Evolutionary conservation across 2,113 vertebrate genomes (phyloP).

Genomic region (Chionomys nivalis): DNA sequence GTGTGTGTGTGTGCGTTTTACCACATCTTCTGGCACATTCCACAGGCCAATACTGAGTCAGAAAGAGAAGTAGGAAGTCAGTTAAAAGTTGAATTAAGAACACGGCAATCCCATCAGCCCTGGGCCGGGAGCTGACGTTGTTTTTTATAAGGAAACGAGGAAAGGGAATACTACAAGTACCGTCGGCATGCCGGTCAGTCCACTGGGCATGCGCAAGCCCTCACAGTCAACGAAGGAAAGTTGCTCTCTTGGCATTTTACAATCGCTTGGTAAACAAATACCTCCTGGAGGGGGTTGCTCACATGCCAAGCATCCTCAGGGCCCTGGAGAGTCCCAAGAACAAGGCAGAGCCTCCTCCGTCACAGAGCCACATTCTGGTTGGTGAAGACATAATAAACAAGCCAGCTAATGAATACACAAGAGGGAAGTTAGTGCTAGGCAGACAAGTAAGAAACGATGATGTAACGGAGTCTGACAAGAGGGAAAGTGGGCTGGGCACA

Average conservation of each 20-base stretch:
- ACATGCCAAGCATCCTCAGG: not conserved
- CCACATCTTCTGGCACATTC: not conserved
- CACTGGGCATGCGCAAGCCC: not conserved
- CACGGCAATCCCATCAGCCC: not conserved
- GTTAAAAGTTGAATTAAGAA: constrained; percentile 25
- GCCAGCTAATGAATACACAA: constrained; percentile 59
- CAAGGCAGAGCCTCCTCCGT: constrained; percentile 34
- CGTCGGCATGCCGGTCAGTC: not conserved
- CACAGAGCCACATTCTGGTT: constrained; percentile 3
- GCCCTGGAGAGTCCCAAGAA: constrained; percentile 31
- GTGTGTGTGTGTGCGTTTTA: too few relatives aligned
- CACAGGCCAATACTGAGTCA: constrained; percentile 36
- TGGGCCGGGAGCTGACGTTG: not conserved
- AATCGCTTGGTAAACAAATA: constrained; percentile 26
- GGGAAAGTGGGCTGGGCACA: not conserved
- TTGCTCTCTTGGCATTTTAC: not conserved
- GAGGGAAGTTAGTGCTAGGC: constrained; percentile 24
- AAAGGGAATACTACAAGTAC: not conserved
- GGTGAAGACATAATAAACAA: constrained; percentile 45
- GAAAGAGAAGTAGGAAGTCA: constrained; percentile 28
- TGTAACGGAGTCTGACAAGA: constrained; percentile 7
- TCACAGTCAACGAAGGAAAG: not conserved
- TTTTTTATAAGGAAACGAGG: not conserved
- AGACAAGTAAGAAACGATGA: constrained; percentile 59
- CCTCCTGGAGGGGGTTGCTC: not conserved